A percentile compares a stretch with the other conserved stretches of the same genome.
phyloP scores from a whole-genome alignment of 2,113 vertebrate species.

The Callipepla squamata region DNA sequence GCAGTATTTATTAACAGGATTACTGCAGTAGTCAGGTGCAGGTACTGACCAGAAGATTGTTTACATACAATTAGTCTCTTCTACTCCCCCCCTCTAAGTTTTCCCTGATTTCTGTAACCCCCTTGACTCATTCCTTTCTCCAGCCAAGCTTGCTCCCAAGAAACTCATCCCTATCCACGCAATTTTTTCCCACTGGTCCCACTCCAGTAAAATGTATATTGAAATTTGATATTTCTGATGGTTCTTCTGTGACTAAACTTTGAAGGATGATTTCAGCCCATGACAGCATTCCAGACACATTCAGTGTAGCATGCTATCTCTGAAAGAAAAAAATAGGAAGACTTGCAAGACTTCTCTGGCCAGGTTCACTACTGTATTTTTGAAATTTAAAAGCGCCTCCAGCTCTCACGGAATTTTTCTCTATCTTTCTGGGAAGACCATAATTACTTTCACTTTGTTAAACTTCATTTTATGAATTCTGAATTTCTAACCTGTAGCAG shows the following conservation, averaged over 20 bases:
- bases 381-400: conserved; percentile 7
- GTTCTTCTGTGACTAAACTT: background rate
- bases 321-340: conserved; percentile 36
- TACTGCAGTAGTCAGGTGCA: background rate
- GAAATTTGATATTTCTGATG: background rate
- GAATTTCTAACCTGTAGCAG: background rate
- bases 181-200: background rate
- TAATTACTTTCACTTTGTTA: background rate
- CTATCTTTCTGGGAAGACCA: background rate
- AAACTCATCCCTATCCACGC: background rate
- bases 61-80: background rate
- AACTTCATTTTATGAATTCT: background rate
- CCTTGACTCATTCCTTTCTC: background rate
- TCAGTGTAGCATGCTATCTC: background rate
- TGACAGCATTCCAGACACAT: conserved; percentile 1
- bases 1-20: background rate
- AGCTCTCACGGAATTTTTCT: conserved; percentile 25
- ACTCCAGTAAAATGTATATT: background rate
- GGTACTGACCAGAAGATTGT: background rate
- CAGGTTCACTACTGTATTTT: background rate
- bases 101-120: background rate
- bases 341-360: background rate
- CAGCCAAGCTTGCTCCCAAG: background rate
- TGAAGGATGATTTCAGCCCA: conserved; percentile 16
- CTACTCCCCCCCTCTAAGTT: background rate